phyloP scores from a whole-genome alignment of 2,888 invertebrate genomes.

The Ectropis crepuscularia region DNA sequence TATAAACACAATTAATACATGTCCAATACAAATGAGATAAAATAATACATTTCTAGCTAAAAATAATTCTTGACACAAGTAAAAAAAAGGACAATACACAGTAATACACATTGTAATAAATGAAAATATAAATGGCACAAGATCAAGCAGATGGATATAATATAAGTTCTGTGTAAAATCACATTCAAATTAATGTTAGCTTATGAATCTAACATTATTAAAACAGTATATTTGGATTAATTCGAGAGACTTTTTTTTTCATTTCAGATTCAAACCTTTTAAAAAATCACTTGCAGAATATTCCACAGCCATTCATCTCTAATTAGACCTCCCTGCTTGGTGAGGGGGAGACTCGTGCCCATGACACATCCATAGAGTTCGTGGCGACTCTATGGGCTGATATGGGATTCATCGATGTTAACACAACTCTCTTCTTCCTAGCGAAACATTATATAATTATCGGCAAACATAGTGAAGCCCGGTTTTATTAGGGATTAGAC shows the following conservation, averaged over 20 bases:
- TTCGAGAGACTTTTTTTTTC: conserved; percentile 1
- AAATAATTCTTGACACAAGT: not conserved
- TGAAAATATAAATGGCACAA: conserved; percentile 22
- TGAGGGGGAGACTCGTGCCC: too few species aligned
- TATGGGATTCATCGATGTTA: too few species aligned
- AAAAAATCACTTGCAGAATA: conserved; percentile 21
- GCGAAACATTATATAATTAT: too few species aligned
- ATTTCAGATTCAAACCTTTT: conserved; percentile 13
- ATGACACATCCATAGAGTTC: too few species aligned
- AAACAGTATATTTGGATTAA: conserved; percentile 1
- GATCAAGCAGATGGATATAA: conserved; percentile 5
- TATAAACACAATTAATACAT: conserved; percentile 21
- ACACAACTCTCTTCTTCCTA: too few species aligned
- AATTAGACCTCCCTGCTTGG: too few species aligned
- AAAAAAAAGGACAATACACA: conserved; percentile 8
- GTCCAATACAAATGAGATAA: conserved; percentile 32
- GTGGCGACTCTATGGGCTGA: too few species aligned
- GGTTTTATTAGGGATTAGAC: too few species aligned
- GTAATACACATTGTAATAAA: not conserved
- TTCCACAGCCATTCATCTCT: conserved; percentile 24
- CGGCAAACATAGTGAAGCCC: too few species aligned
- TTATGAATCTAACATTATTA: not conserved
- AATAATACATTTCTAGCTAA: conserved; percentile 26
- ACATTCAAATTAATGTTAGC: too few species aligned
- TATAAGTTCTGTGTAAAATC: conserved; percentile 24